phyloP scores from a whole-genome alignment of 2,888 invertebrate species.

The Asteroscopus sphinx region DNA sequence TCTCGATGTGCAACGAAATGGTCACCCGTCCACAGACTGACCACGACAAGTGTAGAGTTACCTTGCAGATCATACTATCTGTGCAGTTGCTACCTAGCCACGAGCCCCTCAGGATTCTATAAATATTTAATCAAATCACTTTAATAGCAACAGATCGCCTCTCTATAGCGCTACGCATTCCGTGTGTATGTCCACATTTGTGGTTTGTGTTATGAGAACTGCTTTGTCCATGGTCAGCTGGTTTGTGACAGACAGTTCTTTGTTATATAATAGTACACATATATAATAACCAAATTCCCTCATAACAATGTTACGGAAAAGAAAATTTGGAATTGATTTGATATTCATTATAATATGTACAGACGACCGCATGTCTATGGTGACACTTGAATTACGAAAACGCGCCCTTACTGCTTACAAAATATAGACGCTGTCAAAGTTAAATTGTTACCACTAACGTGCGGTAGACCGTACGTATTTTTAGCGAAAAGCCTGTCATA shows the following conservation, averaged over 20 bases:
- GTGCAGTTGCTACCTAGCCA: no score
- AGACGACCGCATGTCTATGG: conserved; percentile 3
- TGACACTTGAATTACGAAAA: no score
- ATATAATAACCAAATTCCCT: conserved; percentile 13
- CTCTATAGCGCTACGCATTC: conserved; percentile 6
- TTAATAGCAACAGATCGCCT: conserved; percentile 8
- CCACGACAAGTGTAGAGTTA: no score
- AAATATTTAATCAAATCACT: background rate
- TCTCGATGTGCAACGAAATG: no score
- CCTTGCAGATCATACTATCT: no score
- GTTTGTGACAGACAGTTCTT: conserved; percentile 24
- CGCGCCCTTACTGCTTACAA: no score
- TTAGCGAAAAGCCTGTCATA: no score
- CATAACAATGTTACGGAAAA: conserved; percentile 7
- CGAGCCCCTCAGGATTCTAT: no score
- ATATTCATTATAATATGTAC: background rate
- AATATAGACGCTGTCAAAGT: no score
- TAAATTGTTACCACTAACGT: no score
- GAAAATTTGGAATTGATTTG: background rate
- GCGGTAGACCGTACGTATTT: no score
- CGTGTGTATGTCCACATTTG: background rate
- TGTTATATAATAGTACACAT: conserved; percentile 15
- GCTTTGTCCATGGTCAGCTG: conserved; percentile 34
- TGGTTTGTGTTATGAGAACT: conserved; percentile 13
- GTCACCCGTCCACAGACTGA: no score